phyloP scores from a whole-genome alignment of 2,797 vertebrate species.

The Tokudaia muenninki region DNA sequence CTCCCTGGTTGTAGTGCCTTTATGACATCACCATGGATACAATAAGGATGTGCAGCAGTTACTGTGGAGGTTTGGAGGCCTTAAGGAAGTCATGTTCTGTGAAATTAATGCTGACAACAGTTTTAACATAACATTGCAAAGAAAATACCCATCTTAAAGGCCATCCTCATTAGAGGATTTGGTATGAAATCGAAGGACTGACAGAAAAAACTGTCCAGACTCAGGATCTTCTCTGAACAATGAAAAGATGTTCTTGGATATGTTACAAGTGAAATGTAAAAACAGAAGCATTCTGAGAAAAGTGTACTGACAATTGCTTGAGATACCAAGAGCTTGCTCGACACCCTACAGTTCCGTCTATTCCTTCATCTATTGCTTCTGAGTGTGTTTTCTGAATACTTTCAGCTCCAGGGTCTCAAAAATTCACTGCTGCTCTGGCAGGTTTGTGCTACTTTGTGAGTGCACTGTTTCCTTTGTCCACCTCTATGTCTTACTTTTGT shows the following conservation, averaged over 20 bases:
- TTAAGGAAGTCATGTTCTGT: no score
- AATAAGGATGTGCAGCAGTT: background rate
- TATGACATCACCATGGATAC: background rate
- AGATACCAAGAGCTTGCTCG: background rate
- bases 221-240: no score
- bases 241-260: no score
- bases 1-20: background rate
- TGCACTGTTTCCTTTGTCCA: background rate
- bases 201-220: no score
- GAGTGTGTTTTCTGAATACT: background rate
- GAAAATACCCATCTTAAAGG: no score
- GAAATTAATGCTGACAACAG: no score
- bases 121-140: no score
- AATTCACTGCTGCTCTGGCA: background rate
- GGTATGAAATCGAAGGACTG: no score
- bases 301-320: background rate
- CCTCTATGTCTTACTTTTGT: background rate
- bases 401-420: background rate
- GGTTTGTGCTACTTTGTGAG: background rate
- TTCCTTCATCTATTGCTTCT: background rate
- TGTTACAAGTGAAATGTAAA: no score
- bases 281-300: constrained; percentile 1
- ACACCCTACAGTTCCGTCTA: background rate
- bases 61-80: background rate
- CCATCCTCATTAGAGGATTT: no score